phyloP scores from a whole-genome alignment of 2,113 vertebrate genomes.

The Proteles cristata region DNA sequence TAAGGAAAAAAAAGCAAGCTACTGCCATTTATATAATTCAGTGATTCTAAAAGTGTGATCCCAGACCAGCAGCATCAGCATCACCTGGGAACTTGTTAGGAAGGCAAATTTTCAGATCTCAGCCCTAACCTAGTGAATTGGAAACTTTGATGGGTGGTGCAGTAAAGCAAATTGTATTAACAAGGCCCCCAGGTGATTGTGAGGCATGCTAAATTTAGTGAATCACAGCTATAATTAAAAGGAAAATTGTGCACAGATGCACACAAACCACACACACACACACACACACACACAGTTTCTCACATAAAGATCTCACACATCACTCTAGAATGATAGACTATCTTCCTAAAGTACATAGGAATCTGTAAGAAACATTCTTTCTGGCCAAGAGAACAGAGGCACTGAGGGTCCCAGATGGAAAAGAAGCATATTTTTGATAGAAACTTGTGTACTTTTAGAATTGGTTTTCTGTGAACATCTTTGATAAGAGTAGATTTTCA shows the following conservation, averaged over 20 bases:
- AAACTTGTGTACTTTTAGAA: background rate
- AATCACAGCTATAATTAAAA: background rate
- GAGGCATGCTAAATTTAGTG: background rate
- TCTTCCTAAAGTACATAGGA: background rate
- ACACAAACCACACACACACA: background rate
- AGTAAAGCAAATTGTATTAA: background rate
- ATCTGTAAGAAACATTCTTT: background rate
- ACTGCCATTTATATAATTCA: conserved; percentile 7
- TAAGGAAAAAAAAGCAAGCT: background rate
- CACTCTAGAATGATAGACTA: background rate
- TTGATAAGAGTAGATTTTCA: background rate
- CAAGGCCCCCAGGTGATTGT: background rate
- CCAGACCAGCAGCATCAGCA: background rate
- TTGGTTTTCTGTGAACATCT: background rate
- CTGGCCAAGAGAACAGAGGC: background rate
- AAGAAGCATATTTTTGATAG: background rate
- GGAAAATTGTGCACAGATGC: background rate
- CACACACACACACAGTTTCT: too few relatives aligned
- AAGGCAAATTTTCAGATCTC: background rate
- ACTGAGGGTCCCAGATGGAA: background rate
- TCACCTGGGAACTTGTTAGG: background rate
- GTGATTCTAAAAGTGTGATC: conserved; percentile 34
- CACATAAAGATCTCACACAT: background rate
- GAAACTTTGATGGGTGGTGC: background rate
- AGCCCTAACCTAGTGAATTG: background rate